phyloP scores from a whole-genome alignment of 92 coral and sea anemone species.

The Epizoanthus illoricatus region DNA sequence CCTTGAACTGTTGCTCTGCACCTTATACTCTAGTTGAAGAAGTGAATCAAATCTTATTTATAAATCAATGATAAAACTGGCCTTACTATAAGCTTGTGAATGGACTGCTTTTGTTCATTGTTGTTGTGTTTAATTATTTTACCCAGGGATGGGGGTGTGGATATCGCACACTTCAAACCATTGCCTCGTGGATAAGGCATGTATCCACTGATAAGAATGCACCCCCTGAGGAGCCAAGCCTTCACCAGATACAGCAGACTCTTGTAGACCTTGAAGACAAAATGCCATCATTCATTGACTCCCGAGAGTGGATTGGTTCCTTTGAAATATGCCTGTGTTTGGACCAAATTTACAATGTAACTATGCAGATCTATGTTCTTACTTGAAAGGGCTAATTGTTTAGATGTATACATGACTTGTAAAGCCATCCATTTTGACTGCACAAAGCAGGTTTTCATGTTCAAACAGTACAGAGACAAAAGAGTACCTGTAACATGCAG shows the following conservation, averaged over 20 bases:
- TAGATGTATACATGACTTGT: too few relatives aligned
- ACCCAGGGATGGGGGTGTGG: conserved; percentile 99
- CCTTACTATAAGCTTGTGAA: too few relatives aligned
- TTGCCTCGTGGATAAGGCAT: conserved; percentile 85
- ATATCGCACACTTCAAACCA: conserved; percentile 94
- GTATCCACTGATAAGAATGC: conserved; percentile 12
- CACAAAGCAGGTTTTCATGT: too few relatives aligned
- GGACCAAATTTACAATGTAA: conserved; percentile 84
- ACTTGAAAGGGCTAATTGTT: too few relatives aligned
- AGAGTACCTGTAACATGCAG: too few relatives aligned
- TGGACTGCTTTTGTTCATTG: not conserved
- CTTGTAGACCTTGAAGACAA: conserved; percentile 84
- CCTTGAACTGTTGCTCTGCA: too few relatives aligned
- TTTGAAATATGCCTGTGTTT: conserved; percentile 84
- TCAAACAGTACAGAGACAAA: too few relatives aligned
- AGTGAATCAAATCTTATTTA: too few relatives aligned
- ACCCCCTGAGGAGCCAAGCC: conserved; percentile 56
- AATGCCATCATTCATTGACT: conserved; percentile 70
- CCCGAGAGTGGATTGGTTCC: conserved; percentile 96
- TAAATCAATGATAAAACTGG: too few relatives aligned
- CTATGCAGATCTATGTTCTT: conserved; percentile 13
- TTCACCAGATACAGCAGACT: conserved; percentile 72
- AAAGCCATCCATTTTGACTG: too few relatives aligned
- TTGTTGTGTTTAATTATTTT: not conserved
- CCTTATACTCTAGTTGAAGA: too few relatives aligned